Evolutionary conservation across 2,113 vertebrate genomes (phyloP).

Genomic region (Heterotilapia buettikoferi): DNA sequence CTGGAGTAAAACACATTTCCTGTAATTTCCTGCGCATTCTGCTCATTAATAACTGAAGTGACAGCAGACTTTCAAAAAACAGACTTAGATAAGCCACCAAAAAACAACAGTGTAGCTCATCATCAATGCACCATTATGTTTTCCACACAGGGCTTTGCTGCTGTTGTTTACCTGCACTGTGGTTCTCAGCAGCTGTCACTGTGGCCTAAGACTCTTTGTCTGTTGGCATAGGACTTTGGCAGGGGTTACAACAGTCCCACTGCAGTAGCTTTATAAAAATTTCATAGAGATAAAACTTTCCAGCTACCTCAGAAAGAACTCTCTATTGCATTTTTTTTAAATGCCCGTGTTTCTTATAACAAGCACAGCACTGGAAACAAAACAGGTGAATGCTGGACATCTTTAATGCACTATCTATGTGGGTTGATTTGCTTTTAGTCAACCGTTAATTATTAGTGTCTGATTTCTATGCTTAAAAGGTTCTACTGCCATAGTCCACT

Average conservation of each 20-base stretch:
- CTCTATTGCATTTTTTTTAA: background rate
- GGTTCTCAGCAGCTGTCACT: background rate
- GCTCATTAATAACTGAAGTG: conserved; percentile 39
- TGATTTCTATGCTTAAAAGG: background rate
- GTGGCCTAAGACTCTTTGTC: background rate
- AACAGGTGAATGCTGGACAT: background rate
- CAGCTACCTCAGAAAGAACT: background rate
- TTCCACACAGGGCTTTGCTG: background rate
- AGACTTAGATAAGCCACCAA: background rate
- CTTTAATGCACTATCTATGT: background rate
- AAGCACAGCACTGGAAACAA: background rate
- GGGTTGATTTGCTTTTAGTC: background rate
- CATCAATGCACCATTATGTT: background rate
- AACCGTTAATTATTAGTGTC: background rate
- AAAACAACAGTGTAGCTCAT: background rate
- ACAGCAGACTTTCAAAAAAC: conserved; percentile 7
- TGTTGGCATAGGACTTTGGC: background rate
- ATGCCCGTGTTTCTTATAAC: background rate
- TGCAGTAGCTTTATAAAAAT: background rate
- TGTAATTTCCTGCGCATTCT: background rate
- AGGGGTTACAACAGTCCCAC: background rate
- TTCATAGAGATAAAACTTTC: background rate
- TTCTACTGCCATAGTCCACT: background rate
- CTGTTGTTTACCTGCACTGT: background rate
- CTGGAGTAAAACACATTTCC: background rate